Evolutionary conservation across 2,888 invertebrate genomes (phyloP).

Genomic region (Teleiodes luculella): DNA sequence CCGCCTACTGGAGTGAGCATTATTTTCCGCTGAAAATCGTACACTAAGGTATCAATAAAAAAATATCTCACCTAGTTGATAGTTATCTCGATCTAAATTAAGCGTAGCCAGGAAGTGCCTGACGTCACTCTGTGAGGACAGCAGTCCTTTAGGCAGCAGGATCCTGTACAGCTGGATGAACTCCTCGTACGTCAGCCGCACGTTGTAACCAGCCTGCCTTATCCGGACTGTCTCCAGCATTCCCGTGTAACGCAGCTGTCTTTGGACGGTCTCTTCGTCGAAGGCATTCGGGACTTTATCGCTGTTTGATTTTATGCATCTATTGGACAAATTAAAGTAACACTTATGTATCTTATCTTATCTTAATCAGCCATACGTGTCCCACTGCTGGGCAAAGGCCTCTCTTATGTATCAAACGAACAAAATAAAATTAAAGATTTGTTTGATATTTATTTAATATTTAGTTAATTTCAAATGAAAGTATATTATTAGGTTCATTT

Average conservation of each 20-base stretch:
- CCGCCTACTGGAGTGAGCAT: too few species aligned
- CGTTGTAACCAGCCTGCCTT: slow-evolving; percentile 96
- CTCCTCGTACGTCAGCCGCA: slow-evolving; percentile 94
- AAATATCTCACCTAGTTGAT: slow-evolving; percentile 84
- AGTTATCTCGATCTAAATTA: slow-evolving; percentile 92
- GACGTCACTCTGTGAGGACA: slow-evolving; percentile 92
- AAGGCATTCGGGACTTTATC: slow-evolving; percentile 95
- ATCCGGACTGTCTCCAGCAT: slow-evolving; percentile 98
- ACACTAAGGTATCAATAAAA: too few species aligned
- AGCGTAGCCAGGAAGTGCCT: slow-evolving; percentile 89
- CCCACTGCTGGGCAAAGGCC: too few species aligned
- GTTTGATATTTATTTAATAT: too few species aligned
- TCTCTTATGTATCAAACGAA: too few species aligned
- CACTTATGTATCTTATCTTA: too few species aligned
- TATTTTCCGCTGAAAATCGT: too few species aligned
- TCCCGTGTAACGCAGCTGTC: slow-evolving; percentile 93
- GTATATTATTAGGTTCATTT: too few species aligned
- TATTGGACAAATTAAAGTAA: slow-evolving; percentile 26
- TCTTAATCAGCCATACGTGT: too few species aligned
- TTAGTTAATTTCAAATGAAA: too few species aligned
- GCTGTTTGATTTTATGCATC: slow-evolving; percentile 97
- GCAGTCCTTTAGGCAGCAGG: slow-evolving; percentile 90
- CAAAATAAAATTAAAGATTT: too few species aligned
- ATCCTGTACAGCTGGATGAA: slow-evolving; percentile 96
- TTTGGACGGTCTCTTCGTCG: slow-evolving; percentile 94